Evolutionary conservation across 1,140 invertebrate species (phyloP).

Genomic region (Acromyrmex heyeri): DNA sequence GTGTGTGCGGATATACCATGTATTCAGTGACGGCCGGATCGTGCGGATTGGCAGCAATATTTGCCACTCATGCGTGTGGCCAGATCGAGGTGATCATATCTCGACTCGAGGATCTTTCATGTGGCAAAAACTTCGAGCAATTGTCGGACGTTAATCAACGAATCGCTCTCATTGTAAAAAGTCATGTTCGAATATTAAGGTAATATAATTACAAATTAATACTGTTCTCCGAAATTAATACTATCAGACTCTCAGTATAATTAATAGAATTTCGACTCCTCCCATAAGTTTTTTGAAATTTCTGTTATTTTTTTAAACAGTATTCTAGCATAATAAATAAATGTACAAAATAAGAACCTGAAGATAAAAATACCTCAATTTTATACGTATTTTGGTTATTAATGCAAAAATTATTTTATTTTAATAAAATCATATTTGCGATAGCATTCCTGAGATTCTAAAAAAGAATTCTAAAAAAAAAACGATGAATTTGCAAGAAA

Average conservation of each 20-base stretch:
- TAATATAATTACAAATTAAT: slow-evolving; percentile 10
- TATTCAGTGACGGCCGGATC: slow-evolving; percentile 63
- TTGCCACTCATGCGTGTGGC: slow-evolving; percentile 70
- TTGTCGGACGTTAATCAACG: slow-evolving; percentile 13
- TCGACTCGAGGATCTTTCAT: slow-evolving; percentile 56
- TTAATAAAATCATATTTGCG: neutral
- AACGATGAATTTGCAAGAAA: neutral
- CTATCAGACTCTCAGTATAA: neutral
- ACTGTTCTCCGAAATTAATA: neutral
- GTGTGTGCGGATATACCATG: slow-evolving; percentile 55
- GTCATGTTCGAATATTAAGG: slow-evolving; percentile 54
- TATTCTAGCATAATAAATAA: neutral
- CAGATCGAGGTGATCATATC: slow-evolving; percentile 67
- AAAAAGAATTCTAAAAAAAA: neutral
- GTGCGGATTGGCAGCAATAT: slow-evolving; percentile 65
- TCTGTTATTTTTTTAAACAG: neutral
- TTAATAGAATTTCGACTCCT: neutral
- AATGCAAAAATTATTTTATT: neutral
- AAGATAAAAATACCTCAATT: neutral
- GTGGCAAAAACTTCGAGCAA: slow-evolving; percentile 42
- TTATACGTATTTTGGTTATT: neutral
- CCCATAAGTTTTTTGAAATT: neutral
- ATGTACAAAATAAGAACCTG: neutral
- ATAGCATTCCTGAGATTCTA: neutral
- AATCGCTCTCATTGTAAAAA: slow-evolving; percentile 28